A percentile compares a stretch with the other conserved stretches of the same genome.
phyloP scores from a whole-genome alignment of 2,113 vertebrate species.

The Bufo bufo region DNA sequence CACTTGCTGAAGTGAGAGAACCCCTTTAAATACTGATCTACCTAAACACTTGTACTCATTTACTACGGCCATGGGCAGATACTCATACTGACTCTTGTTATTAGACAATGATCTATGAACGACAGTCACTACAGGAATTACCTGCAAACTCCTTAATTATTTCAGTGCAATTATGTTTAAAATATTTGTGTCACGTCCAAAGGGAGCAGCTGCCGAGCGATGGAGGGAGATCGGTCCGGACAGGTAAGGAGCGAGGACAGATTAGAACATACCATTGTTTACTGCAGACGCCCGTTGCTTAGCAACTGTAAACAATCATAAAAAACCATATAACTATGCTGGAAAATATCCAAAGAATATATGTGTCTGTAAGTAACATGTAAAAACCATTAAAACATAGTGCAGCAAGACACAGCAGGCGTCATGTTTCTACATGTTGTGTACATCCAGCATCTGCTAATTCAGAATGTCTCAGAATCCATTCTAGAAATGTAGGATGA shows the following conservation, averaged over 20 bases:
- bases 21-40: not conserved
- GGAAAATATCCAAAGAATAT: not conserved
- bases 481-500: too few species aligned
- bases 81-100: not conserved
- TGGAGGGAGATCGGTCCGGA: constrained; percentile 64
- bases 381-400: constrained; percentile 19
- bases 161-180: constrained; percentile 64
- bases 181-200: constrained; percentile 62
- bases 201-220: constrained; percentile 56
- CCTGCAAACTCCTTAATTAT: constrained; percentile 58
- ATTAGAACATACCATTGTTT: not conserved
- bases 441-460: not conserved
- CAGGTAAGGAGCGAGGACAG: constrained; percentile 63
- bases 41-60: not conserved
- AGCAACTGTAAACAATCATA: constrained; percentile 14
- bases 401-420: not conserved
- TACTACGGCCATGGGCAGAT: not conserved
- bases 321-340: not conserved
- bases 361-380: not conserved
- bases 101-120: not conserved
- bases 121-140: not conserved
- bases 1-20: too few species aligned
- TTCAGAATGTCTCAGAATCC: not conserved
- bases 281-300: not conserved
- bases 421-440: not conserved